Evolutionary conservation across 2,113 vertebrate species (phyloP).

Genomic region (Leptobrachium ailaonicum): DNA sequence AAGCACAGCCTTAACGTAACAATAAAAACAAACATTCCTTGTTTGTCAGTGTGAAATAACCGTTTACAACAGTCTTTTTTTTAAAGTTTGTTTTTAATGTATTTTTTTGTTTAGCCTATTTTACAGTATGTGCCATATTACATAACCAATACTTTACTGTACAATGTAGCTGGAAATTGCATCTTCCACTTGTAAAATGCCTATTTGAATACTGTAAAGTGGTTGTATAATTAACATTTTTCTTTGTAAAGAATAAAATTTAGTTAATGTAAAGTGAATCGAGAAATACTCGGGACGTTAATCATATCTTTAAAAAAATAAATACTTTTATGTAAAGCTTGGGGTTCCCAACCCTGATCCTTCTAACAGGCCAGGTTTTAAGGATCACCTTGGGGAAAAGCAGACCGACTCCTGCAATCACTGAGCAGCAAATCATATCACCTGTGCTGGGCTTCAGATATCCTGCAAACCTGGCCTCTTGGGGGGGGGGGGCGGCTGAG

Average conservation of each 20-base stretch:
- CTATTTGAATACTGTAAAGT: conserved; percentile 67
- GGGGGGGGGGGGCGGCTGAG: no score
- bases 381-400: no score
- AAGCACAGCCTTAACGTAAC: conserved; percentile 76
- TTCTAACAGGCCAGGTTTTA: no score
- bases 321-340: no score
- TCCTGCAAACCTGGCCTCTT: no score
- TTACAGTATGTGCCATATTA: conserved; percentile 77
- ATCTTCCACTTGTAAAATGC: conserved; percentile 65
- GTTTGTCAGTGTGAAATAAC: conserved; percentile 73
- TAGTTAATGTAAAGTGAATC: conserved; percentile 50
- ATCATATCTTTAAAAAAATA: background rate
- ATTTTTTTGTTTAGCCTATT: conserved; percentile 66
- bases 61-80: conserved; percentile 57
- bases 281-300: background rate
- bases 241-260: conserved; percentile 71
- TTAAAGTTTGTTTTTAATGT: conserved; percentile 32
- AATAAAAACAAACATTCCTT: conserved; percentile 69
- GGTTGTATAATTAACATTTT: conserved; percentile 63
- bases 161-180: conserved; percentile 67
- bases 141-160: conserved; percentile 64
- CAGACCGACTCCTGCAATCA: no score
- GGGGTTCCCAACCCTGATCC: no score
- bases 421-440: no score
- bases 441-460: no score